Conservation (phyloP, 2,797 vertebrate species). For the Centropyge bicolor region DNA sequence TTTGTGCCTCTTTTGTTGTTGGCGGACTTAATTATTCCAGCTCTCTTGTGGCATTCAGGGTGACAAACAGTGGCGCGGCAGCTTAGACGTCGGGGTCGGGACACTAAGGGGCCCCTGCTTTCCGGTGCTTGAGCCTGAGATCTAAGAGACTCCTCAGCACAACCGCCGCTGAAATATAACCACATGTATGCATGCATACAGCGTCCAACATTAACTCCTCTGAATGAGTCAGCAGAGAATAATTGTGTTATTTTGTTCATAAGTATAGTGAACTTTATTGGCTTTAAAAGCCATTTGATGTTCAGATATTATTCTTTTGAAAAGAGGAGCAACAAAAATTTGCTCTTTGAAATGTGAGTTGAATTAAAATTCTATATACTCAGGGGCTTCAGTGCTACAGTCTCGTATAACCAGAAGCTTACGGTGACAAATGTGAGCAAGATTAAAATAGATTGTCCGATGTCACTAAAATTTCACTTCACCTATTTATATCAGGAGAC, state of each 20-base stretch:
- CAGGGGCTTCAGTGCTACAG: not conserved
- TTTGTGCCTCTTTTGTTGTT: slow-evolving; percentile 89
- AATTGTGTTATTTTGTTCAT: too few relatives aligned
- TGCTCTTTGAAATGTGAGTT: too few relatives aligned
- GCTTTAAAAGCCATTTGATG: not conserved
- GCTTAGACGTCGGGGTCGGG: slow-evolving; percentile 87
- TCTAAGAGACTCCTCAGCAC: slow-evolving; percentile 29
- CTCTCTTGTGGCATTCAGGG: slow-evolving; percentile 92
- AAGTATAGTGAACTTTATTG: not conserved
- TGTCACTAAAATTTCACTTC: too few relatives aligned
- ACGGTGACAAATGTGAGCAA: too few relatives aligned
- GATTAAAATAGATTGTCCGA: too few relatives aligned
- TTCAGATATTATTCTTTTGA: not conserved
- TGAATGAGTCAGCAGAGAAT: not conserved
- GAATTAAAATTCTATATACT: too few relatives aligned
- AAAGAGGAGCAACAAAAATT: too few relatives aligned
- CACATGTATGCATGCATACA: not conserved
- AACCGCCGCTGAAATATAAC: slow-evolving; percentile 15
- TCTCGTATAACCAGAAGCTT: too few relatives aligned
- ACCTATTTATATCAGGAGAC: not conserved
- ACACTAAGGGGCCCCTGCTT: slow-evolving; percentile 84
- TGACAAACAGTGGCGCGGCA: slow-evolving; percentile 87
- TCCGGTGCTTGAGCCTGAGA: slow-evolving; percentile 48
- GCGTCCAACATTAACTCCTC: not conserved
- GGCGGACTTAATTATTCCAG: slow-evolving; percentile 93